Evolutionary conservation across 1,140 invertebrate genomes (phyloP).

Genomic region (Listronotus oregonensis): DNA sequence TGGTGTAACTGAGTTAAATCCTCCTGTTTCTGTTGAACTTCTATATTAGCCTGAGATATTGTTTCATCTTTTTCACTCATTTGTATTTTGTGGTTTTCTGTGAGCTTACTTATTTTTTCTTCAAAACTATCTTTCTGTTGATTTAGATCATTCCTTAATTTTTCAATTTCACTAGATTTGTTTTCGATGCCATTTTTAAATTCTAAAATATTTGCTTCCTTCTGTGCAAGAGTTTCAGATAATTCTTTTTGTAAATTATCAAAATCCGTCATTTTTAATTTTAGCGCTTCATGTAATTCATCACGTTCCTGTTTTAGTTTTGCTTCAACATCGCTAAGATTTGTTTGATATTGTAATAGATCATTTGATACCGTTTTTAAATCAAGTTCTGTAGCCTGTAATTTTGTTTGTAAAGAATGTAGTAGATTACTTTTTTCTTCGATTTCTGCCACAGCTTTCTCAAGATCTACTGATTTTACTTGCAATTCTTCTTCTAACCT

Average conservation of each 20-base stretch:
- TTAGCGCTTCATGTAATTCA: constrained; percentile 43
- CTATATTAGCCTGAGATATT: constrained; percentile 57
- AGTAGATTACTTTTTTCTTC: constrained; percentile 26
- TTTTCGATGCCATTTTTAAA: constrained; percentile 16
- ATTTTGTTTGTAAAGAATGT: constrained; percentile 38
- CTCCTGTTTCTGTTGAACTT: constrained; percentile 58
- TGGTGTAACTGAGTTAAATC: constrained; percentile 18
- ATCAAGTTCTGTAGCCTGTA: constrained; percentile 38
- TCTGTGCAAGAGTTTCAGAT: constrained; percentile 6
- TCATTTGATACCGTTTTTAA: constrained; percentile 59
- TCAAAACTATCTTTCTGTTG: constrained; percentile 18
- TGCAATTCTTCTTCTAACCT: constrained; percentile 21
- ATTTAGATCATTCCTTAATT: constrained; percentile 15
- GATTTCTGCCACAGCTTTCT: constrained; percentile 6
- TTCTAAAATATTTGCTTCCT: constrained; percentile 20
- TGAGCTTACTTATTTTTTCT: constrained; percentile 12
- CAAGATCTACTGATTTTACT: background rate
- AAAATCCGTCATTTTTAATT: constrained; percentile 58
- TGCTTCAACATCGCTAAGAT: constrained; percentile 39
- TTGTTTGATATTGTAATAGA: constrained; percentile 40
- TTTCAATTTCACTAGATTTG: constrained; percentile 20
- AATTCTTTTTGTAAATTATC: constrained; percentile 59
- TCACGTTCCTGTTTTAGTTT: constrained; percentile 44
- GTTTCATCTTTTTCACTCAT: constrained; percentile 54
- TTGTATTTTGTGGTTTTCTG: constrained; percentile 24